These are phyloP conservation scores for Falcunculus frontatus DNA, from an alignment of 2,113 vertebrate genomes.

Conservation along the genomic window DNA sequence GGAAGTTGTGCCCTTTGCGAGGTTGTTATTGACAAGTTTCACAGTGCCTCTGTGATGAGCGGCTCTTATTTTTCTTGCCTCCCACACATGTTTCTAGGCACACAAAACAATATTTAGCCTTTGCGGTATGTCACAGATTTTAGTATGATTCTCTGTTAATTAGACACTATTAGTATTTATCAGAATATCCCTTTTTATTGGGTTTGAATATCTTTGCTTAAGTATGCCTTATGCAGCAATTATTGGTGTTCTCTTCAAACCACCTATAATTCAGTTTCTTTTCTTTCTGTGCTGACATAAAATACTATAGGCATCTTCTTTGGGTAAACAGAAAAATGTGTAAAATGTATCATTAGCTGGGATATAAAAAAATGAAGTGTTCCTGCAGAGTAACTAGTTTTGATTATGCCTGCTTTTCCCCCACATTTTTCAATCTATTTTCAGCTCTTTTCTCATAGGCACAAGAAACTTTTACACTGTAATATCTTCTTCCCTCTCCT, in stretches of 20 bases:
- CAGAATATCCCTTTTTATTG: not conserved
- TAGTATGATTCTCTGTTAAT: not conserved
- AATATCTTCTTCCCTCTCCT: constrained; percentile 1
- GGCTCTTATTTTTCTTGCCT: constrained; percentile 5
- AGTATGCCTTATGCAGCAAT: not conserved
- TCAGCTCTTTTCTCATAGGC: constrained; percentile 17
- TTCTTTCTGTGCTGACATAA: not conserved
- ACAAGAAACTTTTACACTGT: not conserved
- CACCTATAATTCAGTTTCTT: not conserved
- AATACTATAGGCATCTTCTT: not conserved
- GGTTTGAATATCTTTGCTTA: not conserved
- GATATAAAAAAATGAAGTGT: not conserved
- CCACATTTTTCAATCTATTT: constrained; percentile 16
- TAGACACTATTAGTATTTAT: not conserved
- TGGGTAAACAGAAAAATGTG: constrained; percentile 19
- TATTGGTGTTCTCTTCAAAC: not conserved
- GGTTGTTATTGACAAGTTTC: constrained; percentile 6
- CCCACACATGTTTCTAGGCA: not conserved
- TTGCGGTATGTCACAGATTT: not conserved
- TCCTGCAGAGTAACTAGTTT: not conserved
- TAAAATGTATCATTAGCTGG: not conserved
- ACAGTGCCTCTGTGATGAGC: not conserved
- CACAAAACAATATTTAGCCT: constrained; percentile 4
- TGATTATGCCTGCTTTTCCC: not conserved
- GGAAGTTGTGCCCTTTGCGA: not conserved